Conservation (phyloP, 2,797 vertebrate species). For the Picus viridis region DNA sequence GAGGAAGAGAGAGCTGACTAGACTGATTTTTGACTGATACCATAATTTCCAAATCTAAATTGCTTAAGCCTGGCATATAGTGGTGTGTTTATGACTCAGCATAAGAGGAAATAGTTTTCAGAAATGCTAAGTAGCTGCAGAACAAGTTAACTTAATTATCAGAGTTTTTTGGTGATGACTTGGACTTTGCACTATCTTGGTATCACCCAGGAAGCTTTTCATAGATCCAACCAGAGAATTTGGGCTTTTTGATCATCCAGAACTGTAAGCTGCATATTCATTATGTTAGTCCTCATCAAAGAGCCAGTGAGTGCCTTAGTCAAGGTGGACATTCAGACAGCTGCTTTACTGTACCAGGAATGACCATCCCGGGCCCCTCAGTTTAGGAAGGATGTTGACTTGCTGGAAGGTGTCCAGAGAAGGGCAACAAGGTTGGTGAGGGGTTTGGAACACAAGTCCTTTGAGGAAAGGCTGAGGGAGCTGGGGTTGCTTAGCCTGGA, state of each 20-base stretch:
- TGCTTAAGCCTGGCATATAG: background rate
- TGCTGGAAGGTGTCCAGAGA: no score
- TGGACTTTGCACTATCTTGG: background rate
- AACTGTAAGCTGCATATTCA: background rate
- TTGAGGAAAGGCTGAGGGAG: no score
- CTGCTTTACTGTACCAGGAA: background rate
- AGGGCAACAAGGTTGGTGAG: no score
- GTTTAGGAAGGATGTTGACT: no score
- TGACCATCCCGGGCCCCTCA: background rate
- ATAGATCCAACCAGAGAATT: background rate
- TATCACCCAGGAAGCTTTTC: background rate
- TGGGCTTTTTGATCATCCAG: background rate
- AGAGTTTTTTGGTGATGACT: background rate
- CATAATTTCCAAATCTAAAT: slow-evolving; percentile 3
- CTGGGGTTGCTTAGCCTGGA: no score
- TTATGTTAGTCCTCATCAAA: background rate
- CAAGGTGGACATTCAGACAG: background rate
- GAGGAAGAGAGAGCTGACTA: background rate
- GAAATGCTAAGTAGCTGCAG: background rate
- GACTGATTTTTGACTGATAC: background rate
- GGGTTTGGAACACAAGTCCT: no score
- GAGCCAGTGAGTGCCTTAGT: background rate
- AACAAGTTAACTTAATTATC: slow-evolving; percentile 24
- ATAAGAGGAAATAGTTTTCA: slow-evolving; percentile 5
- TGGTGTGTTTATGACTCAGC: background rate